These are phyloP conservation scores for Cheilosia soror DNA, from an alignment of 2,888 invertebrate genomes.

Conservation along the genomic window DNA sequence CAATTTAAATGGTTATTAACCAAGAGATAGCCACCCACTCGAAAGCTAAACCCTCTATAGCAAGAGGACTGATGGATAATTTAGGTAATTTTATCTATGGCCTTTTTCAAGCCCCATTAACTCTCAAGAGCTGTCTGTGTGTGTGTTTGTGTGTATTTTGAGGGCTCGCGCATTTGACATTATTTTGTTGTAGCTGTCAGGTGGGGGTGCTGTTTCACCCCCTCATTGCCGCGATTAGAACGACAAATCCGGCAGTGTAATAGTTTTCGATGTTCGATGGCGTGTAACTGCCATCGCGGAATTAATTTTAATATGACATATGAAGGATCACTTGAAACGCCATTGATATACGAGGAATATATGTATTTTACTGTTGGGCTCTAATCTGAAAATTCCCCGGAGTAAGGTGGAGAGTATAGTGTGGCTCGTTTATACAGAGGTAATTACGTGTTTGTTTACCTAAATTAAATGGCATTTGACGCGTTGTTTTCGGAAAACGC, in stretches of 20 bases:
- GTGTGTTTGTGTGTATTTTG: neutral
- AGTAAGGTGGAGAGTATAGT: slow-evolving; percentile 11
- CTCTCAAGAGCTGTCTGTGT: slow-evolving; percentile 53
- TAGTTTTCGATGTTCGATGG: slow-evolving; percentile 42
- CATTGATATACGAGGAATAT: neutral
- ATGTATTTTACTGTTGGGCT: neutral
- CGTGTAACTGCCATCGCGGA: slow-evolving; percentile 58
- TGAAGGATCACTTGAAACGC: slow-evolving; percentile 66
- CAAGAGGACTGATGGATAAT: slow-evolving; percentile 50
- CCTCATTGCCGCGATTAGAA: slow-evolving; percentile 13
- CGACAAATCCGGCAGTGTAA: slow-evolving; percentile 35
- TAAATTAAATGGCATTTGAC: slow-evolving; percentile 71
- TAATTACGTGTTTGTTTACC: slow-evolving; percentile 74
- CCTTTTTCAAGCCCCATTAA: slow-evolving; percentile 68
- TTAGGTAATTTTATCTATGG: slow-evolving; percentile 67
- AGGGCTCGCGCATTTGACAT: slow-evolving; percentile 7
- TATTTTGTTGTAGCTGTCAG: slow-evolving; percentile 1
- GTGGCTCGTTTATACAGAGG: slow-evolving; percentile 25
- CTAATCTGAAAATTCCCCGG: slow-evolving; percentile 35
- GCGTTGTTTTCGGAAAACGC: slow-evolving; percentile 8
- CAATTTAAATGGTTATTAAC: slow-evolving; percentile 57
- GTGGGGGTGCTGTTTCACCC: slow-evolving; percentile 3
- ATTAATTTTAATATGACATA: slow-evolving; percentile 57
- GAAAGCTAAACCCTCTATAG: slow-evolving; percentile 2
- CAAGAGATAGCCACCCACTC: slow-evolving; percentile 27